Base-by-base conservation (phyloP, 2,113 vertebrate species). In the Machaerirhynchus nigripectus region DNA sequence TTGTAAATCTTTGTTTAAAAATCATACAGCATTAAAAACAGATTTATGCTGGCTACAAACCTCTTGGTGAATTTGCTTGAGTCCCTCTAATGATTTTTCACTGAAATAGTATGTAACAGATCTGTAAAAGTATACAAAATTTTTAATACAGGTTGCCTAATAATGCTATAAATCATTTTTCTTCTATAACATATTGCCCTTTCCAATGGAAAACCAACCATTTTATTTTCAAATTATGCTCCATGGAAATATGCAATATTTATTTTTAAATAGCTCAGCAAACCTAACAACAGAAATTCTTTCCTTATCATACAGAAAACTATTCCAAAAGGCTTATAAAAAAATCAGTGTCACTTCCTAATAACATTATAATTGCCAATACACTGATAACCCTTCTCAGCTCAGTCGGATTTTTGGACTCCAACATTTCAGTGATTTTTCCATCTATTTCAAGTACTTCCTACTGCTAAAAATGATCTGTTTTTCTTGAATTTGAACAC, bases 41-140 rank as follows among this genome's bases (percentile, higher is more conserved):
- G 8, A 73, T 73, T 83, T 64, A 80, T 40, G 73, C 31, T 64
- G 70, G n/a, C 14, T 83, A 97, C 97, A 56, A 81, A 99, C 99
- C 98, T 95, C 98, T 73, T 98, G 98, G 84, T 99, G 99, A 83
- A 99, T 98, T 93, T 97, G 97, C 95, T 98, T 99, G 37, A 99
- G 97, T 70, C 98, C 98, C 17, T 98, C 97, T 84, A 99, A 61
- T 2, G 92, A 97, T 70, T 98, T 96, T 61, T 98, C 91, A 20
- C 91, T 98, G 94, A 99, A 98, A 42, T 98, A 97, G 49, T 98
- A 96, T 0, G 97, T 95, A 65, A 98, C 14, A 6, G 96, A 53
- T 82, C 99, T 99, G 84, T 10, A 75, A 85, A 91, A 75, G 61
- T 20, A 74, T 11, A 96, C 9, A 86, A 42, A 13, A 9, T 0